Percentiles rank a stretch among this genome's conserved stretches.
phyloP scores from a whole-genome alignment of 2,888 invertebrate genomes.

The Aphidoletes aphidimyza region DNA sequence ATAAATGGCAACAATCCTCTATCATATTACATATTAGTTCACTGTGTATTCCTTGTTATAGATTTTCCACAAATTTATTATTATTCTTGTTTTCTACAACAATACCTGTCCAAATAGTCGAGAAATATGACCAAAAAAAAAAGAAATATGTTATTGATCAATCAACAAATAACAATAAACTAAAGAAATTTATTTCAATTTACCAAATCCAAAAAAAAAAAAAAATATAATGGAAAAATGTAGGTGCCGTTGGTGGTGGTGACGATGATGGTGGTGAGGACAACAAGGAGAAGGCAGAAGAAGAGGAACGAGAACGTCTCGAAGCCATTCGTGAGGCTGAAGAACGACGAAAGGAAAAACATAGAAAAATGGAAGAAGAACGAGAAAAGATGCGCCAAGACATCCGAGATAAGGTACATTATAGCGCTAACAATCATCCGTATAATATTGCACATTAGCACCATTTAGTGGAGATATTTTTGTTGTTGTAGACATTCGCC shows the following conservation, averaged over 20 bases:
- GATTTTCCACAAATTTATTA: too few species aligned
- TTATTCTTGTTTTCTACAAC: too few species aligned
- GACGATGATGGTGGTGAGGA: conserved; percentile 91
- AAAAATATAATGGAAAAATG: neutral
- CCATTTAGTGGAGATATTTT: too few species aligned
- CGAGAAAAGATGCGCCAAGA: conserved; percentile 99
- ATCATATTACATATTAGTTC: too few species aligned
- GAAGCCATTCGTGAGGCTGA: conserved; percentile 98
- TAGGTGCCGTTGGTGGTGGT: conserved; percentile 90
- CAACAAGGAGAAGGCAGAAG: conserved; percentile 98
- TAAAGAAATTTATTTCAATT: neutral
- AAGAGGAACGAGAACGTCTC: conserved; percentile 96
- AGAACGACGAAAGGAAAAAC: conserved; percentile 98
- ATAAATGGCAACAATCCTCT: too few species aligned
- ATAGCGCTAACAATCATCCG: too few species aligned
- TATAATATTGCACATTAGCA: too few species aligned
- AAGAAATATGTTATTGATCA: neutral
- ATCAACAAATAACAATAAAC: neutral
- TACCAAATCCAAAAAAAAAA: too few species aligned
- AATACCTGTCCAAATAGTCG: too few species aligned
- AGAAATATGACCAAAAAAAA: too few species aligned
- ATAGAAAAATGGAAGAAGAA: conserved; percentile 99
- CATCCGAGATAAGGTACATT: conserved; percentile 96
- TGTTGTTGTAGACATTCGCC: too few species aligned
- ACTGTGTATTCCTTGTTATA: too few species aligned